Percentiles rank a stretch among this genome's conserved stretches.
Conservation (phyloP, 2,888 invertebrate genomes). For the Noctua janthina region DNA sequence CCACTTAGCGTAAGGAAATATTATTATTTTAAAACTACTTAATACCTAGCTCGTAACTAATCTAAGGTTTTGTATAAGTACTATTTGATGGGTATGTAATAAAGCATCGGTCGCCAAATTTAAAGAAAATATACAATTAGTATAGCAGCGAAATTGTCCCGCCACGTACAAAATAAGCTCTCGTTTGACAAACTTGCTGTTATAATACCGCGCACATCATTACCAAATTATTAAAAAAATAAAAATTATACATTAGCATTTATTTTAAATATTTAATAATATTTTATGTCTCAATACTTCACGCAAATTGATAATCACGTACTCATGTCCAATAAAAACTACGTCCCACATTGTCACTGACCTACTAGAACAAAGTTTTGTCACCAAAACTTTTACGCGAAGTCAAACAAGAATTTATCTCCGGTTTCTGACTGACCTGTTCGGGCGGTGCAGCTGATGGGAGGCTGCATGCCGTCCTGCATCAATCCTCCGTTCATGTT, state of each 20-base stretch:
- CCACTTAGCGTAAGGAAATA: not conserved
- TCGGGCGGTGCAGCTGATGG: constrained; percentile 91
- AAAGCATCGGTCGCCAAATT: not conserved
- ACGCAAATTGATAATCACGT: not conserved
- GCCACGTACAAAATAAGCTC: constrained; percentile 3
- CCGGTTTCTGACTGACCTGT: constrained; percentile 88
- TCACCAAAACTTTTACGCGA: constrained; percentile 29
- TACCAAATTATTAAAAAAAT: not conserved
- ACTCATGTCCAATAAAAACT: not conserved
- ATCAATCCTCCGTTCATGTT: constrained; percentile 91
- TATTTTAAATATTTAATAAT: not conserved
- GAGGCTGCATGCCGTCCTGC: constrained; percentile 90
- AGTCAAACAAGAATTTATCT: constrained; percentile 33
- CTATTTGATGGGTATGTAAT: not conserved
- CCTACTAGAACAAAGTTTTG: constrained; percentile 39
- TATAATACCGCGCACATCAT: not conserved
- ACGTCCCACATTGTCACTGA: constrained; percentile 20
- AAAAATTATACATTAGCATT: not conserved
- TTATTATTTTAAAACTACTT: not conserved
- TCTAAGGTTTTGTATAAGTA: not conserved
- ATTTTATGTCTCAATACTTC: not conserved
- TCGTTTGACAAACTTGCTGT: constrained; percentile 1
- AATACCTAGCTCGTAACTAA: not conserved
- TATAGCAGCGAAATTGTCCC: not conserved
- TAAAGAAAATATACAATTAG: not conserved